phyloP scores from a whole-genome alignment of 2,888 invertebrate genomes.

The Scelioninae gen. 2 region DNA sequence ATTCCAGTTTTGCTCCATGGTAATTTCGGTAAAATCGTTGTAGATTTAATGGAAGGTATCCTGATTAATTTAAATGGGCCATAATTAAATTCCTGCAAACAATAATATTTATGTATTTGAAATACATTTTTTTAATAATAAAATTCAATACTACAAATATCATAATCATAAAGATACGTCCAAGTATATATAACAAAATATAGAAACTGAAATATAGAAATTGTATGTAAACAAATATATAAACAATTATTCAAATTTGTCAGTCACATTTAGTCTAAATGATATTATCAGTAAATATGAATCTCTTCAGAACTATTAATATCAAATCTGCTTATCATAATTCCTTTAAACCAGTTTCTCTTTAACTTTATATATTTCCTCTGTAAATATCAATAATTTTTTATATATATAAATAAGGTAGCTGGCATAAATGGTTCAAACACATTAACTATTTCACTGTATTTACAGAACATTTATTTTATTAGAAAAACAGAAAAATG shows the following conservation, averaged over 20 bases:
- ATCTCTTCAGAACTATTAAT: conserved; percentile 11
- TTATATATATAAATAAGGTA: too few relatives aligned
- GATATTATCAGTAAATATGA: not conserved
- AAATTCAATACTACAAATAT: too few relatives aligned
- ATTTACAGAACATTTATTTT: not conserved
- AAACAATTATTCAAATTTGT: too few relatives aligned
- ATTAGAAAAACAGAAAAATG: not conserved
- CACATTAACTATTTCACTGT: not conserved
- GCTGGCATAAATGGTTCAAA: too few relatives aligned
- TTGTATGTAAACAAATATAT: too few relatives aligned
- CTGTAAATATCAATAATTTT: conserved; percentile 17
- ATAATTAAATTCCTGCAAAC: conserved; percentile 69
- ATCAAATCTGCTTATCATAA: conserved; percentile 25
- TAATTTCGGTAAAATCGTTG: conserved; percentile 67
- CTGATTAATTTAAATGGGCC: conserved; percentile 71
- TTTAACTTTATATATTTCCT: not conserved
- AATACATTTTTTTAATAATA: not conserved
- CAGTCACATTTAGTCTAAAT: not conserved
- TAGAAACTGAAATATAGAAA: too few relatives aligned
- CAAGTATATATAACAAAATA: too few relatives aligned
- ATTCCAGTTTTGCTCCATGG: conserved; percentile 65
- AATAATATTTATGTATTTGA: not conserved
- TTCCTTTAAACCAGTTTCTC: conserved; percentile 14
- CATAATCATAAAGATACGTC: too few relatives aligned
- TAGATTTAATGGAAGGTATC: conserved; percentile 66